These are phyloP conservation scores for Dascillus cervinus DNA, from an alignment of 2,888 invertebrate genomes.

Conservation along the genomic window DNA sequence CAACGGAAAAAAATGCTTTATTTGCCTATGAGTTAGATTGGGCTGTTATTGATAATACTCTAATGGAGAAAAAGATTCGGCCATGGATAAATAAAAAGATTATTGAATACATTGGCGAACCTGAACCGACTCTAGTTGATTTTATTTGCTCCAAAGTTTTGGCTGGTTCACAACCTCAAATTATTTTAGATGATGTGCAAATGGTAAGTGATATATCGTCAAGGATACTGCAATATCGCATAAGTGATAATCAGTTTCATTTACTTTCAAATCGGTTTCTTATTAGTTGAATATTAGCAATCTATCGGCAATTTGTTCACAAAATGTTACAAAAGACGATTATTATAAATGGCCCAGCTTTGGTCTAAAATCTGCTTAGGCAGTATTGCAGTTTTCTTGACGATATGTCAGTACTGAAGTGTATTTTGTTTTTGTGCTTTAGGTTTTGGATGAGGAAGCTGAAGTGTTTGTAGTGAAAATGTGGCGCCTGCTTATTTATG, in stretches of 20 bases:
- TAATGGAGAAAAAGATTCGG: conserved; percentile 93
- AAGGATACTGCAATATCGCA: no score
- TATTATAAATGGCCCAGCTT: background rate
- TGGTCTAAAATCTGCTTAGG: background rate
- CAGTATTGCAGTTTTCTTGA: conserved; percentile 3
- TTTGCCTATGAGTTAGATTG: conserved; percentile 94
- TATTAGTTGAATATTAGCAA: no score
- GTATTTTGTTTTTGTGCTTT: conserved; percentile 28
- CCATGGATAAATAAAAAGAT: conserved; percentile 99
- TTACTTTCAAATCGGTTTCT: no score
- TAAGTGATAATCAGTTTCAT: no score
- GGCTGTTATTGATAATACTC: conserved; percentile 61
- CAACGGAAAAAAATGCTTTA: conserved; percentile 92
- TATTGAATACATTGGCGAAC: conserved; percentile 98
- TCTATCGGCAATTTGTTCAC: no score
- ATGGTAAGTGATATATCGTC: no score
- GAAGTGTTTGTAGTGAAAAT: conserved; percentile 99
- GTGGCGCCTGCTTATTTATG: conserved; percentile 99
- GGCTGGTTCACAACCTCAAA: conserved; percentile 86
- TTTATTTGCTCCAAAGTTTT: conserved; percentile 98
- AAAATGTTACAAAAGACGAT: no score
- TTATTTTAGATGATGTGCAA: conserved; percentile 95
- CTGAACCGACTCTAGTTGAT: conserved; percentile 96
- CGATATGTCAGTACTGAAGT: conserved; percentile 1
- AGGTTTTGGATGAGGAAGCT: conserved; percentile 99